Evolutionary conservation across 2,888 invertebrate genomes (phyloP), one percentile per base, ranked within the genome.

Genomic region (Sisyra nigra): DNA sequence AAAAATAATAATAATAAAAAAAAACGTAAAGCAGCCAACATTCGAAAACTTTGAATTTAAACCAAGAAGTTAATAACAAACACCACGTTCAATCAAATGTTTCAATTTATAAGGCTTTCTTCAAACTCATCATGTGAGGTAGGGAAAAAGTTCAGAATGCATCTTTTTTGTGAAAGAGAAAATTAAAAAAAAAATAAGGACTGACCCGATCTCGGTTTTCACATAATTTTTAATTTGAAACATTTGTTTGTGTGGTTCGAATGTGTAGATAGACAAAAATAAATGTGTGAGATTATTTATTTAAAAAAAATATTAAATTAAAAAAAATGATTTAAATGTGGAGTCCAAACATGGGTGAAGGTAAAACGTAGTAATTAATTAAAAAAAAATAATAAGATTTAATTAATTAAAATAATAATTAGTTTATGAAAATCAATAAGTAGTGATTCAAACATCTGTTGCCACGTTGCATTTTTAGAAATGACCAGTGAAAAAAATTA

Each of bases 391-490:
- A 18, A 18, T 37, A 18, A 11, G 19, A 37, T 19, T 17, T 37
- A 37, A 37, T 17, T 37, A 37, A n/a, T 37, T 17, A 37, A 37
- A 35, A 35, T 15, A 35, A 35, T 35, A 35, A 35, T 4, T 35
- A 34, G 17, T 35, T 35, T 35, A 35, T 15, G 24, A 19, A 37
- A 37, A 19, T 6, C 7, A 19, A 19, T 15, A 37, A 37, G 11
- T 3, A 37, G n/a, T 18, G 19, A 37, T 18, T 3, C 14, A 37
- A 37, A 37, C 37, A 37, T 37, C 37, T 37, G 24, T 24, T 24
- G 37, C 37, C 37, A 37, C 19, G 37, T 37, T 37, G 37, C 37
- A 37, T 37, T 37, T 37, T 37, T 37, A 37, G 24, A 24, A 24
- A 24, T 24, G 24, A 24, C 24, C 24, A 24, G 24, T 24, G 24